phyloP scores from a whole-genome alignment of 37 sponge, comb jelly and placozoan genomes.

The Hexactinellida sp. region DNA sequence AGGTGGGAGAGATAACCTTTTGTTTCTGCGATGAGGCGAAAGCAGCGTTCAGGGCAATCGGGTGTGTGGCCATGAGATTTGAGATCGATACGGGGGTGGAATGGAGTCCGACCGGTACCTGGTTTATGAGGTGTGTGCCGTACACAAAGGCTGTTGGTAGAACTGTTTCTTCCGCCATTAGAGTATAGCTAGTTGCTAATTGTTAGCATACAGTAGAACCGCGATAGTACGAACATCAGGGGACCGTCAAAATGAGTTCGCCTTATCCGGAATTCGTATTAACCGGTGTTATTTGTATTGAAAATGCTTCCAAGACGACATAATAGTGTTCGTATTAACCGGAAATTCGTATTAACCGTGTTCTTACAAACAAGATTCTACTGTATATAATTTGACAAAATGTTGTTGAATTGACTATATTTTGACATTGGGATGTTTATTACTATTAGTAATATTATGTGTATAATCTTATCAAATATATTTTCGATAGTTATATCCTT shows the following conservation, averaged over 20 bases:
- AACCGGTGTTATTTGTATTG: too few relatives aligned
- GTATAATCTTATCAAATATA: too few relatives aligned
- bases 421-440: too few relatives aligned
- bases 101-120: neutral
- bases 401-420: too few relatives aligned
- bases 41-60: neutral
- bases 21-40: neutral
- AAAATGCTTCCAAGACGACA: too few relatives aligned
- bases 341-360: too few relatives aligned
- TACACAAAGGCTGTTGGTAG: conserved; percentile 3
- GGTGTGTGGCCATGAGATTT: neutral
- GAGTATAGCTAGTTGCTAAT: neutral
- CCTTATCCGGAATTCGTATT: too few relatives aligned
- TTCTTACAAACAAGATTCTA: too few relatives aligned
- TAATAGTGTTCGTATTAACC: too few relatives aligned
- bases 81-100: neutral
- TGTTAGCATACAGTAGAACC: neutral
- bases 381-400: too few relatives aligned
- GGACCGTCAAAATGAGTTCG: neutral
- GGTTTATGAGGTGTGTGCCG: neutral
- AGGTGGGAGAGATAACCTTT: neutral
- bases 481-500: too few relatives aligned
- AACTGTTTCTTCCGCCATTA: neutral
- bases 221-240: neutral
- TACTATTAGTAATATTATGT: too few relatives aligned